Percentiles rank a stretch among this genome's conserved stretches.
These are phyloP conservation scores for Notocelia uddmanniana DNA, from an alignment of 2,888 invertebrate species.

Conservation along the genomic window DNA sequence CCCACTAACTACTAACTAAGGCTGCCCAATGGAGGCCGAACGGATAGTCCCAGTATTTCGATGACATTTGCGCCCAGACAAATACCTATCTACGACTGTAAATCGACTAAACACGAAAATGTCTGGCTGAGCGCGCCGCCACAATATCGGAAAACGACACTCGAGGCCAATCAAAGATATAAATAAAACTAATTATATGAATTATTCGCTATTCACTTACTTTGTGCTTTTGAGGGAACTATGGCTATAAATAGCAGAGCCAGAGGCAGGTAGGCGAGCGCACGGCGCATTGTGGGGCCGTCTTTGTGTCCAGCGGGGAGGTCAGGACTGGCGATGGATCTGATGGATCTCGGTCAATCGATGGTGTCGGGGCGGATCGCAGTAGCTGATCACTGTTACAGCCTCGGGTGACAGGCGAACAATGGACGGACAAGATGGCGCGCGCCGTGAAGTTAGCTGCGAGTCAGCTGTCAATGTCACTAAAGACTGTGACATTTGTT, in stretches of 20 bases:
- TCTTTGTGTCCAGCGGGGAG: conserved; percentile 16
- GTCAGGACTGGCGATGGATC: conserved; percentile 12
- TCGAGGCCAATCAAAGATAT: conserved; percentile 42
- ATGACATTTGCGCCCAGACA: conserved; percentile 9
- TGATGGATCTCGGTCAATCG: conserved; percentile 39
- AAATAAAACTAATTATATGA: conserved; percentile 43
- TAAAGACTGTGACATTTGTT: conserved; percentile 19
- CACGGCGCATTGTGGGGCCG: conserved; percentile 43
- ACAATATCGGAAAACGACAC: conserved; percentile 24
- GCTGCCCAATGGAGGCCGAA: conserved; percentile 18
- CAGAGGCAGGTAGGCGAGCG: conserved; percentile 45
- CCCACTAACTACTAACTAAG: conserved; percentile 14
- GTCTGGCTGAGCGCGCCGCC: neutral
- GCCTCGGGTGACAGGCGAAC: conserved; percentile 35
- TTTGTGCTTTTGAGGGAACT: conserved; percentile 40
- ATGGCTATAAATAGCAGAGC: conserved; percentile 48
- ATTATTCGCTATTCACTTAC: conserved; percentile 41
- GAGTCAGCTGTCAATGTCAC: conserved; percentile 35
- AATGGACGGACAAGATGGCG: conserved; percentile 46
- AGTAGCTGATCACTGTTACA: neutral
- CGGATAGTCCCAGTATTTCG: conserved; percentile 11
- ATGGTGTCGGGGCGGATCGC: conserved; percentile 24
- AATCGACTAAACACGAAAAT: neutral
- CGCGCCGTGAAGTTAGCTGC: conserved; percentile 37
- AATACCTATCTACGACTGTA: neutral